Evolutionary conservation across 2,113 vertebrate genomes (phyloP).

Genomic region (Lycaon pictus): DNA sequence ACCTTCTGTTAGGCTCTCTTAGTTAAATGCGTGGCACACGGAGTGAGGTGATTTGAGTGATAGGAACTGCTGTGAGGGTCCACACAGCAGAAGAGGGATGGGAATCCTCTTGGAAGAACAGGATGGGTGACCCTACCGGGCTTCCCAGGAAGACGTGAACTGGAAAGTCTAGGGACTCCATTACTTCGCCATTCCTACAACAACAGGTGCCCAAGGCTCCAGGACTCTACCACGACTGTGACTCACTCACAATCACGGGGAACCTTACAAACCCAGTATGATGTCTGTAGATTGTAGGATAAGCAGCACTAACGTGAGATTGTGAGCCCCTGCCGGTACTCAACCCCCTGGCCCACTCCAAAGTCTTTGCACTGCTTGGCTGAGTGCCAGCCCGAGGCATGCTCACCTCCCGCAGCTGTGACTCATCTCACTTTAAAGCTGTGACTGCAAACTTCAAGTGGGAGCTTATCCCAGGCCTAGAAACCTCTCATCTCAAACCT

Average conservation of each 20-base stretch:
- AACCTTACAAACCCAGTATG: not conserved
- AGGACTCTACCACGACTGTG: not conserved
- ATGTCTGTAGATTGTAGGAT: not conserved
- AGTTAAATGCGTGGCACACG: not conserved
- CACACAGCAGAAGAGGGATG: not conserved
- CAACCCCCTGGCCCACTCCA: not conserved
- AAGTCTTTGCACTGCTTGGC: not conserved
- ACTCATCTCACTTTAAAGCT: too few relatives aligned
- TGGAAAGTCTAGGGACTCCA: not conserved
- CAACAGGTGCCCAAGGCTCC: not conserved
- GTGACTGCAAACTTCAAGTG: not conserved
- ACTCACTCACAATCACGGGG: not conserved
- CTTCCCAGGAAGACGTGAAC: not conserved
- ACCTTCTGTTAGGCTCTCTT: not conserved
- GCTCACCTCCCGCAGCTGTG: not conserved
- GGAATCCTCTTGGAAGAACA: not conserved
- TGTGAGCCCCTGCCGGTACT: not conserved
- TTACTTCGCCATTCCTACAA: not conserved
- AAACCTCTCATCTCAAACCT: not conserved
- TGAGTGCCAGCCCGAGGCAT: too few relatives aligned
- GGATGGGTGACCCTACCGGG: not conserved
- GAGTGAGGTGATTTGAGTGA: too few relatives aligned
- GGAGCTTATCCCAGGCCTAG: not conserved
- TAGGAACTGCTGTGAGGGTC: not conserved
- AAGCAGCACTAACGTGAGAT: not conserved